Base-by-base conservation (phyloP, 2,888 invertebrate species). In the Cecidostiba fungosa region DNA sequence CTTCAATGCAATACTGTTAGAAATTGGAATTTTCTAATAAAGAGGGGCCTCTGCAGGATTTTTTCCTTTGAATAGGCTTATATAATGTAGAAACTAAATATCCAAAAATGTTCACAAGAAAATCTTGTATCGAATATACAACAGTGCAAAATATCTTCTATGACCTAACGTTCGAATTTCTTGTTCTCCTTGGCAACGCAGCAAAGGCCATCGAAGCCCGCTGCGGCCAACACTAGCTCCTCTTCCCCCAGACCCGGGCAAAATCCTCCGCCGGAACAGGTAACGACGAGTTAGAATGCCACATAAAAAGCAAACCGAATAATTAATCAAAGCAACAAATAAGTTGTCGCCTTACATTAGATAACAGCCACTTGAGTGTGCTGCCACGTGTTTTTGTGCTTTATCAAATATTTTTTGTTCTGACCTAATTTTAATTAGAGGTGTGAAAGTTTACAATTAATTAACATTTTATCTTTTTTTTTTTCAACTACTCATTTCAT, bases 241-340 rank as follows among this genome's bases (percentile, higher is more conserved):
- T 93, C 94, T 91, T 93, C 94, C 92, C 94, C 94, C 92, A 93
- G 94, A 93, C 93, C 94, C 92, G 94, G 94, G 93, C 94, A 94
- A 92, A 93, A 94, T 92, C 93, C 94, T 93, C 94, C 94, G 91
- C 92, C 94, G 91, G 95, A 95, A 93, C 95, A 95, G 95, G 95
- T 95, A 94, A 95, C 93, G 90, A 90, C 89, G 90, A 91, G 90
- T 90, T 83, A 84, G 78, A 87, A 81, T 82, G 86, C 62, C 82
- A 88, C 85, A 86, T 77, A 85, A 85, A 85, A 62, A 29, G 36
- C 39, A 87, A 78, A 86, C 39, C 84, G 81, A 77, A 86, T 87
- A 86, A 80, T 59, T 85, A 77, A 82, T 82, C 88, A 70, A 83
- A 72, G 84, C 86, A 84, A 80, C 73, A 47, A 70, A 62, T 29